Evolutionary conservation across 2,888 invertebrate species (phyloP), one percentile per base, ranked within the genome.

Genomic region (Brachypalpus laphriformis): DNA sequence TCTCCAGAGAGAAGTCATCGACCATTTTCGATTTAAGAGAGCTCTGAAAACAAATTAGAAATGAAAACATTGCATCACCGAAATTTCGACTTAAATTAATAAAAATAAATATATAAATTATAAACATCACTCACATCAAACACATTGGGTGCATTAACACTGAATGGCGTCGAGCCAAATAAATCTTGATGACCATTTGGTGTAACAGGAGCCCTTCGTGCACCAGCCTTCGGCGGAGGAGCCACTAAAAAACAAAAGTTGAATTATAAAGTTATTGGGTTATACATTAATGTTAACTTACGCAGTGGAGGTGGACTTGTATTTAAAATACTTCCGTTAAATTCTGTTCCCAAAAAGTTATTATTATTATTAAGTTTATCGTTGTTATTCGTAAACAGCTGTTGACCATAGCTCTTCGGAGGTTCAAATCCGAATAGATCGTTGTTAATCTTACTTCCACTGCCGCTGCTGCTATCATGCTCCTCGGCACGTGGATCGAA

Each of bases 1-100:
- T 97, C 91, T 98, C 98, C 92, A 98, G 93, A 88, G 97, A 97
- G 93, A 98, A 98, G 93, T 98, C 98, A 92, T 98, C 98, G 91
- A 91, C 88, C 22, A 88, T 89, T 86, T 90, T 90, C 40, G 90
- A 88, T 83, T 90, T 91, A 93, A 97, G 97, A 88, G 97, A 97
- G 93, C 96, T 97, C 98, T 98, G 93, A 61, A 93, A 94, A 91
- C 87, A 88, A 88, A 63, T 78, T 25, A 59, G 51, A 81, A 87
- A 90, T 70, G 34, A 81, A 49, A 54, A 14, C 6, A 4, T 6
- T 40, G n/a, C 14, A 40, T 37, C n/a, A 37, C n/a, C 11, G n/a
- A 37, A 37, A 37, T 37, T n/a, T 31, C 9, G 11, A 3, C 3
- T 37, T 37, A n/a, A n/a, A n/a, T n/a, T n/a, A n/a, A n/a, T n/a